Base-by-base conservation (phyloP, 2,797 vertebrate species). In the Orestias chungarensis region DNA sequence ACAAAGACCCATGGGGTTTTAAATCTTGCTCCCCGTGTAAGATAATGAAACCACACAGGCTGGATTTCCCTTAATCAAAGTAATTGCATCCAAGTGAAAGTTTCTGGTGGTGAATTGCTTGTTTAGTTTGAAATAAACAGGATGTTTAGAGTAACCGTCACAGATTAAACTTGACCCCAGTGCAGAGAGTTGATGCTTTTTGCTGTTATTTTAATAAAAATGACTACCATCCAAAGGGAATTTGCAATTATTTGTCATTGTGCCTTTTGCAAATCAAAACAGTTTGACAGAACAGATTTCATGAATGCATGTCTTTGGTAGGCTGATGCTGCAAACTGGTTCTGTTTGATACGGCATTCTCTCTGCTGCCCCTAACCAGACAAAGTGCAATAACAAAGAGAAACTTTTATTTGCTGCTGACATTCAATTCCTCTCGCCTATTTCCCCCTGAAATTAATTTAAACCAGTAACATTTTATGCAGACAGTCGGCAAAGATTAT, bases 21-120 rank as follows among this genome's bases (percentile, higher is more conserved):
- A 80, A 69, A 74, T 81, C 73, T 71, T 71, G 71, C 75, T 82
- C 61, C 10, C 68, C 10, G 2, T 67, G 64, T 82, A 70, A 83
- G 81, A 79, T 79, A 85, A 80, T 82, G 68, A 78, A 62, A 40
- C 35, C 74, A 61, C 70, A 76, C 80, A 29, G 75, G 77, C 68
- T 75, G 70, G 71, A 70, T 87, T 85, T 80, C 61, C 81, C 55
- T 50, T 10, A 50, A 47, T 71, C 83, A 89, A 81, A 84, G 76
- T 90, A 91, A 90, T 90, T 84, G 85, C 79, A 78, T 66, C 68
- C 84, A 85, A 87, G 76, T 86, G 84, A 88, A 81, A 74, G 75
- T 79, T 77, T 44, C 64, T 80, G 72, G 76, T 81, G 82, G 80
- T 74, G 85, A 83, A 88, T 88, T 79, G 83, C 70, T 78, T 80